Evolutionary conservation across 1,140 invertebrate genomes (phyloP).

Genomic region (Ceratosolen fusciceps): DNA sequence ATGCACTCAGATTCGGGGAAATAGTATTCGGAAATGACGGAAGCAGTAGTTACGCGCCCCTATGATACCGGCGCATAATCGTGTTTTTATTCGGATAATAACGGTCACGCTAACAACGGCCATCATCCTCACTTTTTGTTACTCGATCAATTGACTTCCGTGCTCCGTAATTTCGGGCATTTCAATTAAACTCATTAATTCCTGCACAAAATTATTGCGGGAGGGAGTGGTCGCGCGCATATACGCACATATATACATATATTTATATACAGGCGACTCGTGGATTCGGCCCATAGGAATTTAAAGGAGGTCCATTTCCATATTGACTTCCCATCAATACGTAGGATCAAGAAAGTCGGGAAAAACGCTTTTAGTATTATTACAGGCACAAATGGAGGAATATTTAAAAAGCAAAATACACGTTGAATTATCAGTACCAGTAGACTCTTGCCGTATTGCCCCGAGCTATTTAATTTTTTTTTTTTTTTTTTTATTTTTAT

Average conservation of each 20-base stretch:
- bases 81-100: constrained; percentile 21
- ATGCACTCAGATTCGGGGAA: not conserved
- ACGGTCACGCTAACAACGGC: constrained; percentile 27
- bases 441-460: too few species aligned
- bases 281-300: too few species aligned
- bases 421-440: too few species aligned
- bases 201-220: constrained; percentile 18
- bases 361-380: too few species aligned
- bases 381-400: too few species aligned
- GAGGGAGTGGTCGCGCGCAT: not conserved
- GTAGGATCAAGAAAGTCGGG: too few species aligned
- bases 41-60: constrained; percentile 4
- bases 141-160: constrained; percentile 30
- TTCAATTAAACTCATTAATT: constrained; percentile 33
- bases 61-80: constrained; percentile 19
- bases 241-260: too few species aligned
- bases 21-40: not conserved
- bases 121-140: constrained; percentile 36
- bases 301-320: too few species aligned
- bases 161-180: constrained; percentile 14
- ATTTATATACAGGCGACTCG: too few species aligned
- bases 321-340: too few species aligned
- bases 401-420: too few species aligned
- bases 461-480: too few species aligned
- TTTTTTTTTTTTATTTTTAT: not conserved